Base-by-base conservation (phyloP, 2,797 vertebrate species). In the Halcyon chelicuti region DNA sequence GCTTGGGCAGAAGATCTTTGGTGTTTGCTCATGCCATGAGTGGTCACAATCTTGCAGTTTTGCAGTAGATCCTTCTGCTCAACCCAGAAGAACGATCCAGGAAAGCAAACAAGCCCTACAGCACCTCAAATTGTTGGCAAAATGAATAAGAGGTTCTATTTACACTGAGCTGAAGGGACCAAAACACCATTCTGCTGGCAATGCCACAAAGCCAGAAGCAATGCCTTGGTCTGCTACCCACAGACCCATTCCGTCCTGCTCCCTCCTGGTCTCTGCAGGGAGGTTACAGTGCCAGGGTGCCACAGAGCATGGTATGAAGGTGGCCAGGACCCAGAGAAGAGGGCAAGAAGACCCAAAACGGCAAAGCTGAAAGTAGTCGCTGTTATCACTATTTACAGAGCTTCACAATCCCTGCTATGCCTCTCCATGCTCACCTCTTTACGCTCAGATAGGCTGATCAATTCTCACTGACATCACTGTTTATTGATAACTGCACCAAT, bases 401-500 rank as follows among this genome's bases (percentile, higher is more conserved):
- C 39, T 79, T 62, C 16, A 10, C 0, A 1, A 52, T 12, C 71
- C 55, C 84, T 76, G 71, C 33, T 70, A 67, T 54, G 71, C 81
- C 54, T 47, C 67, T 58, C 80, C 54, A 37, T 16, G 33, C 67
- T 79, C 67, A 51, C 37, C 63, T 82, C 74, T 72, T 96, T 83
- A 81, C 0, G 4, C 88, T 88, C 80, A 93, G 83, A 85, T 29
- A 57, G 70, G 47, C 88, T 63, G 76, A 94, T 92, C 93, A 86
- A 70, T 86, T 95, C 76, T 88, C 79, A 67, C 65, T 90, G 91
- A 81, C 90, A 94, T 82, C 80, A 71, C 60, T 76, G 60, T 90
- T 94, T 85, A 95, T 86, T 85, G 92, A 91, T 90, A 96, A 92
- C 83, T 71, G 86, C 60, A 73, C 83, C 76, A 88, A 80, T 96